phyloP scores from a whole-genome alignment of 64 coral and sea anemone species.

The Montipora sp. region DNA sequence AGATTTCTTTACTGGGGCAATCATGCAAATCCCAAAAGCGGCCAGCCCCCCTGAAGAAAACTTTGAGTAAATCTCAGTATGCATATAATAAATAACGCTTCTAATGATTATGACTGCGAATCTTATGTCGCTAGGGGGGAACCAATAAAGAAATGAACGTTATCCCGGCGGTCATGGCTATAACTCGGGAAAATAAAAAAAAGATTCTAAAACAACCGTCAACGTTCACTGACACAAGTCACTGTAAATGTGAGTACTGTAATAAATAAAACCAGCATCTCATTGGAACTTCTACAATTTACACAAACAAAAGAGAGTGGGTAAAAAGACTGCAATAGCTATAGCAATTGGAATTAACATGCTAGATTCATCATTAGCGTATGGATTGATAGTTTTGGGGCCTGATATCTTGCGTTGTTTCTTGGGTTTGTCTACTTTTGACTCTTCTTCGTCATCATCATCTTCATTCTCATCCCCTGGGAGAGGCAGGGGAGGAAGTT shows the following conservation, averaged over 20 bases:
- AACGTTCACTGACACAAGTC: too few species aligned
- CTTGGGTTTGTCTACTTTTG: conserved; percentile 84
- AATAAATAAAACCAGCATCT: conserved; percentile 39
- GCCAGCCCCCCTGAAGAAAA: too few species aligned
- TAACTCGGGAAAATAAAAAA: too few species aligned
- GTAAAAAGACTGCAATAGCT: conserved; percentile 91
- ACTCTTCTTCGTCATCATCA: conserved; percentile 68
- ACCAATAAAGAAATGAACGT: too few species aligned
- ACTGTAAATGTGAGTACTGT: neutral
- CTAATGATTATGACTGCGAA: too few species aligned
- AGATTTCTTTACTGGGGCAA: too few species aligned
- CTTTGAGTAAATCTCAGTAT: too few species aligned
- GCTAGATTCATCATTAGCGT: conserved; percentile 92
- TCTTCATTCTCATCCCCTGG: conserved; percentile 84
- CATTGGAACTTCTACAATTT: conserved; percentile 50
- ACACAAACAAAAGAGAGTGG: conserved; percentile 89
- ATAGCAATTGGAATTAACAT: conserved; percentile 86
- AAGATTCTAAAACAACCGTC: too few species aligned
- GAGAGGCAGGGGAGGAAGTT: conserved; percentile 76
- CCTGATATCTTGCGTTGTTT: conserved; percentile 92
- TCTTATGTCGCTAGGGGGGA: too few species aligned
- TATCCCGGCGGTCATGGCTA: too few species aligned
- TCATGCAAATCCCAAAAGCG: too few species aligned
- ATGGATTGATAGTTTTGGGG: conserved; percentile 87
- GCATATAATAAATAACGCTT: too few species aligned